phyloP scores from a whole-genome alignment of 2,113 vertebrate species.

The Planiliza haematocheilus region DNA sequence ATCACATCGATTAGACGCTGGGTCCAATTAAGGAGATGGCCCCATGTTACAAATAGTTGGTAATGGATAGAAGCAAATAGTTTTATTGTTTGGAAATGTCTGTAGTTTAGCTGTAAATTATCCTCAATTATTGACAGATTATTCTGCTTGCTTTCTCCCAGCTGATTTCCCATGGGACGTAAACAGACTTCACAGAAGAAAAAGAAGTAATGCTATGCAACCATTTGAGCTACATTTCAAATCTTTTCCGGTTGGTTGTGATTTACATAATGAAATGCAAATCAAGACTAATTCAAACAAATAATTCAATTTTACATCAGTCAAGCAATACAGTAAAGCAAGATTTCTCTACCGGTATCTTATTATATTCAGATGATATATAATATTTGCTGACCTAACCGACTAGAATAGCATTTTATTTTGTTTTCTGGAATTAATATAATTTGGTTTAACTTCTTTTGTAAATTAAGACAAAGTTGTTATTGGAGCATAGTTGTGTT shows the following conservation, averaged over 20 bases:
- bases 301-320: conserved; percentile 10
- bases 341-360: neutral
- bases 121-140: conserved; percentile 73
- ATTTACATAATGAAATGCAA: conserved; percentile 49
- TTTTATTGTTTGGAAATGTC: conserved; percentile 66
- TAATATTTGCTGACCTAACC: neutral
- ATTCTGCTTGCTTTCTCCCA: conserved; percentile 58
- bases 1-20: conserved; percentile 69
- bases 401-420: too few relatives aligned
- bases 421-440: too few relatives aligned
- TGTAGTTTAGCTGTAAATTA: conserved; percentile 69
- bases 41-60: conserved; percentile 63
- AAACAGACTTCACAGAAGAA: conserved; percentile 17
- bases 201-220: conserved; percentile 28
- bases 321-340: neutral
- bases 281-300: conserved; percentile 38
- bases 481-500: too few relatives aligned
- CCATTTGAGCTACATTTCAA: conserved; percentile 42
- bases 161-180: conserved; percentile 72
- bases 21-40: conserved; percentile 68
- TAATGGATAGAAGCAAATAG: conserved; percentile 52
- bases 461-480: too few relatives aligned
- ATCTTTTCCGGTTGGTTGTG: conserved; percentile 36
- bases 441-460: too few relatives aligned
- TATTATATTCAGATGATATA: neutral